Evolutionary conservation across 2,888 invertebrate species (phyloP).

Genomic region (Tipula vernalis): DNA sequence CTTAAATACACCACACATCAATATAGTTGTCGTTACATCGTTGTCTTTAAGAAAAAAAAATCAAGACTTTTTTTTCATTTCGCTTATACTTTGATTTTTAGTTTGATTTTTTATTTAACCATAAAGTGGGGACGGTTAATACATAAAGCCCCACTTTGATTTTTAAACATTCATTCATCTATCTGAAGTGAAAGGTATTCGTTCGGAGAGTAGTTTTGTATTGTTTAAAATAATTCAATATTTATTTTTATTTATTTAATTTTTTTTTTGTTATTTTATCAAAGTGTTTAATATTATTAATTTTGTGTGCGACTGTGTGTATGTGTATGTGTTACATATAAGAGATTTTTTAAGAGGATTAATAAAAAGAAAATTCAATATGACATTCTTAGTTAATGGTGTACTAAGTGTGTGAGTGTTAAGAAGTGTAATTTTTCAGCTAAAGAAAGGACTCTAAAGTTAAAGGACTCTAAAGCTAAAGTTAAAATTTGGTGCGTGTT

Average conservation of each 20-base stretch:
- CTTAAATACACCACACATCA: neutral
- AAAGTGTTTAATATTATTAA: neutral
- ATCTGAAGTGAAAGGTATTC: constrained; percentile 21
- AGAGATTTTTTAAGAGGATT: neutral
- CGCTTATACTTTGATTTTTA: neutral
- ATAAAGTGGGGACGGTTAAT: constrained; percentile 20
- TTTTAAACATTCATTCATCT: constrained; percentile 21
- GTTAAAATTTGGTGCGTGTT: neutral
- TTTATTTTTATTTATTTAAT: neutral
- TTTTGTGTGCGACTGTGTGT: neutral
- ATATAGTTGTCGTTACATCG: neutral
- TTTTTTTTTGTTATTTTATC: neutral
- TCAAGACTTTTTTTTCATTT: neutral
- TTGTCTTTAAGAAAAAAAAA: neutral
- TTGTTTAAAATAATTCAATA: neutral
- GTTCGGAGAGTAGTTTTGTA: neutral
- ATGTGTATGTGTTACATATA: neutral
- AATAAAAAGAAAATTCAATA: neutral
- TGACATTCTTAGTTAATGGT: neutral
- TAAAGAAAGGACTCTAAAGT: neutral
- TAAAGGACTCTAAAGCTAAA: neutral
- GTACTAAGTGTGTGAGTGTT: neutral
- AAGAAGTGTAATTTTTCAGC: neutral
- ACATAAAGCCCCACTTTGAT: constrained; percentile 24
- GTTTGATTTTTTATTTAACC: neutral